Evolutionary conservation across 2,113 vertebrate species (phyloP).

Genomic region (Colistium nudipinnis): DNA sequence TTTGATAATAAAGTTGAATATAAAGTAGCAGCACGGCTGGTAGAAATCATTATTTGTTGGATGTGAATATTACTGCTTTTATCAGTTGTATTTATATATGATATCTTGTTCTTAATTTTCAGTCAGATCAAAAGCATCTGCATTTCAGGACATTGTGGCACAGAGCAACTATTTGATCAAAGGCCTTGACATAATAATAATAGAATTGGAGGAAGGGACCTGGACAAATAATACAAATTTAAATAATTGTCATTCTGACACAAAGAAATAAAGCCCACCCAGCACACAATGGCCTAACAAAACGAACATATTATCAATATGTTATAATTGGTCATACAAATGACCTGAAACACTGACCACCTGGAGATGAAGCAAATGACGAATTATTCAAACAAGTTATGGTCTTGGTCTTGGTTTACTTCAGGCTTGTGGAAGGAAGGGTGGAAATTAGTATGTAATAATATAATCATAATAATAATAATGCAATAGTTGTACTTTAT

Average conservation of each 20-base stretch:
- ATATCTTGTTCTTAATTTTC: not conserved
- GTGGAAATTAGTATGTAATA: too few relatives aligned
- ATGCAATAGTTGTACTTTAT: not conserved
- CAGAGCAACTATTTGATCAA: too few relatives aligned
- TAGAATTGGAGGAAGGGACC: too few relatives aligned
- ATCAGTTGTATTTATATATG: not conserved
- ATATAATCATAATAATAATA: too few relatives aligned
- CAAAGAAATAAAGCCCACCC: too few relatives aligned
- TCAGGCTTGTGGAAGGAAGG: not conserved
- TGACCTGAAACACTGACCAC: not conserved
- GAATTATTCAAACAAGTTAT: not conserved
- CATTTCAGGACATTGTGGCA: too few relatives aligned
- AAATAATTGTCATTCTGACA: too few relatives aligned
- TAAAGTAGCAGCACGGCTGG: not conserved
- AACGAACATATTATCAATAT: too few relatives aligned
- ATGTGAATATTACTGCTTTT: not conserved
- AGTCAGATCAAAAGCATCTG: too few relatives aligned
- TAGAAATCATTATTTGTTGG: not conserved
- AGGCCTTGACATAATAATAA: too few relatives aligned
- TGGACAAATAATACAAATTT: too few relatives aligned
- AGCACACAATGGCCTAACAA: too few relatives aligned
- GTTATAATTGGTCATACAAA: not conserved
- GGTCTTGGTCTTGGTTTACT: not conserved
- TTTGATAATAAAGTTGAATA: slow-evolving; percentile 66
- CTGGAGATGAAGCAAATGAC: not conserved